These are phyloP conservation scores for Drosophila sulfurigaster DNA, from an alignment of 1,140 invertebrate genomes.

Conservation along the genomic window DNA sequence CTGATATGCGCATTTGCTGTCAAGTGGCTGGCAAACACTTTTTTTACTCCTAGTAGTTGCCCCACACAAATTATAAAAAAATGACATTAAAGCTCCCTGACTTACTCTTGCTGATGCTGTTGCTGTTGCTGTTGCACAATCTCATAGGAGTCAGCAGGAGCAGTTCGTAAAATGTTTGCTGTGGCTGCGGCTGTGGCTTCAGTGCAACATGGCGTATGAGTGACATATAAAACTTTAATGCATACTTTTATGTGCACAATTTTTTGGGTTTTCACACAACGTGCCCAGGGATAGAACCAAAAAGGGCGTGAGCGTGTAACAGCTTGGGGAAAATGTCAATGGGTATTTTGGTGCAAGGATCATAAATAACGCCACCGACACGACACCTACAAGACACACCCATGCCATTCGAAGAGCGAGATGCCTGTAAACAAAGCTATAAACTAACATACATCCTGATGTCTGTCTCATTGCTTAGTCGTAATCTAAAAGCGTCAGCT, in stretches of 20 bases:
- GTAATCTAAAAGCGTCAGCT: constrained; percentile 13
- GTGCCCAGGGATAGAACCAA: not conserved
- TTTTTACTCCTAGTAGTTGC: constrained; percentile 36
- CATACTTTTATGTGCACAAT: constrained; percentile 57
- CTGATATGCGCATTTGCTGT: constrained; percentile 64
- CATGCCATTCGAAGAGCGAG: constrained; percentile 39
- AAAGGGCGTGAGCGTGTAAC: constrained; percentile 9
- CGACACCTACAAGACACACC: constrained; percentile 22
- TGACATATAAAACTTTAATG: constrained; percentile 75
- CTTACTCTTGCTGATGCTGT: not conserved
- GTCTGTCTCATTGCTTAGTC: not conserved
- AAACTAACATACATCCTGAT: constrained; percentile 39
- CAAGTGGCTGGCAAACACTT: constrained; percentile 48
- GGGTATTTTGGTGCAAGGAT: constrained; percentile 27
- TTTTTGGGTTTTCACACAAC: constrained; percentile 43
- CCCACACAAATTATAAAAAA: constrained; percentile 55
- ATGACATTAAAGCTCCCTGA: constrained; percentile 29
- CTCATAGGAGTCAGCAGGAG: constrained; percentile 15
- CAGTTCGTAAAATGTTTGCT: constrained; percentile 43
- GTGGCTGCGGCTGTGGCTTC: constrained; percentile 21
- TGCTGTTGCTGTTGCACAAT: constrained; percentile 27
- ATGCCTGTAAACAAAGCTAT: constrained; percentile 59
- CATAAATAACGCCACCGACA: constrained; percentile 65
- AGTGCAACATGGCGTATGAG: constrained; percentile 76
- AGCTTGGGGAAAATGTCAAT: constrained; percentile 37